A percentile compares a stretch with the other conserved stretches of the same genome.
phyloP scores from a whole-genome alignment of 92 coral and sea anemone species.

The Ricordea florida region DNA sequence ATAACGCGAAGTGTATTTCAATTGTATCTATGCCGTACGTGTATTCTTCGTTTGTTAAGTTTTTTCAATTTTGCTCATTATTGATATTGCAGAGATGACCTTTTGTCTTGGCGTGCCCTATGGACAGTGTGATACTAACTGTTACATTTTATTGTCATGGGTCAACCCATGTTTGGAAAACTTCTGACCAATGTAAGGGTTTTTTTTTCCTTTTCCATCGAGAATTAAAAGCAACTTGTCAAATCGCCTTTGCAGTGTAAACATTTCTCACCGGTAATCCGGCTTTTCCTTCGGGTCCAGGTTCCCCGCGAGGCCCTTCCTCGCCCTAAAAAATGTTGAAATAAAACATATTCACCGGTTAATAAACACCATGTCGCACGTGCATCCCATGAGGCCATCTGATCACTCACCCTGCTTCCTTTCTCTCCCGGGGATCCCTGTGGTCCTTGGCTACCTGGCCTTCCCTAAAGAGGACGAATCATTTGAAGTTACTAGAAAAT shows the following conservation, averaged over 20 bases:
- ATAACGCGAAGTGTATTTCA: too few species aligned
- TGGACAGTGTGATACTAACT: not conserved
- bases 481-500: not conserved
- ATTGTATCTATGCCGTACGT: too few species aligned
- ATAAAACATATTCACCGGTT: not conserved
- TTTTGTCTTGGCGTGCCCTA: too few species aligned
- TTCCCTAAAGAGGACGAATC: slow-evolving; percentile 30
- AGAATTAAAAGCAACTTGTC: too few species aligned
- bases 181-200: too few species aligned
- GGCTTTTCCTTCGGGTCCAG: slow-evolving; percentile 84
- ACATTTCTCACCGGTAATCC: slow-evolving; percentile 67
- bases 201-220: too few species aligned
- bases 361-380: not conserved
- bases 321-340: slow-evolving; percentile 42
- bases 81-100: too few species aligned
- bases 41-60: too few species aligned
- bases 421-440: slow-evolving; percentile 81
- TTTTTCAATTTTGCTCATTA: too few species aligned
- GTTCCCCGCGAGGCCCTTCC: slow-evolving; percentile 82
- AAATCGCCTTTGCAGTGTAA: too few species aligned
- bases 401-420: slow-evolving; percentile 77
- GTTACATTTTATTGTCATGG: not conserved
- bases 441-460: slow-evolving; percentile 64
- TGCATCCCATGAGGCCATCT: too few species aligned
- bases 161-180: too few species aligned